phyloP scores from a whole-genome alignment of 2,797 vertebrate genomes.

The Halcyon chelicuti region DNA sequence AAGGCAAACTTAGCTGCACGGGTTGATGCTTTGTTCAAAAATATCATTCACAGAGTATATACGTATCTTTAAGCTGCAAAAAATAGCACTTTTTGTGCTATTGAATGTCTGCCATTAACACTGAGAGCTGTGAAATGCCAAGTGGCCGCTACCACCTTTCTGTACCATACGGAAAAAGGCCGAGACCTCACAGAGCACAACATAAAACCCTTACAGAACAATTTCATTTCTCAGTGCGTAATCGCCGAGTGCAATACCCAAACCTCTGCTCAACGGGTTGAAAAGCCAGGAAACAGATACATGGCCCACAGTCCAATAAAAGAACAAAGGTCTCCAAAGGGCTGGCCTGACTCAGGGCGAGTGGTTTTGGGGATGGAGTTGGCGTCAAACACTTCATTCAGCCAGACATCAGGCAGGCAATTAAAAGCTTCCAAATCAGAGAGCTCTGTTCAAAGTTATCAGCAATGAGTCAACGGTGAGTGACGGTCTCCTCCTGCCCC shows the following conservation, averaged over 20 bases:
- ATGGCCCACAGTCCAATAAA: not conserved
- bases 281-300: slow-evolving; percentile 63
- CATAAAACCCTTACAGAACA: not conserved
- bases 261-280: not conserved
- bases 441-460: not conserved
- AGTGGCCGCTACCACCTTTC: not conserved
- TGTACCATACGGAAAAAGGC: not conserved
- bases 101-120: fast-evolving
- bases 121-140: not conserved
- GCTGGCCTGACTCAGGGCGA: not conserved
- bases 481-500: not conserved
- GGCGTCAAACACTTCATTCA: not conserved
- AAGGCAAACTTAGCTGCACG: slow-evolving; percentile 10
- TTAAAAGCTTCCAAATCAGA: slow-evolving; percentile 30
- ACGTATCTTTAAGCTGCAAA: not conserved
- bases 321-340: slow-evolving; percentile 21
- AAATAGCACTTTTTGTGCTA: not conserved
- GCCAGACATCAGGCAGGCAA: not conserved
- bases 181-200: not conserved
- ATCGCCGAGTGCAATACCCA: not conserved
- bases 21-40: not conserved
- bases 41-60: not conserved
- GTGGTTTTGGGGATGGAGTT: not conserved
- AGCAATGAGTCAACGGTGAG: slow-evolving; percentile 1
- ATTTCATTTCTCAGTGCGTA: not conserved